Evolutionary conservation across 2,797 vertebrate species (phyloP).

Genomic region (Cyprinodon diabolis): DNA sequence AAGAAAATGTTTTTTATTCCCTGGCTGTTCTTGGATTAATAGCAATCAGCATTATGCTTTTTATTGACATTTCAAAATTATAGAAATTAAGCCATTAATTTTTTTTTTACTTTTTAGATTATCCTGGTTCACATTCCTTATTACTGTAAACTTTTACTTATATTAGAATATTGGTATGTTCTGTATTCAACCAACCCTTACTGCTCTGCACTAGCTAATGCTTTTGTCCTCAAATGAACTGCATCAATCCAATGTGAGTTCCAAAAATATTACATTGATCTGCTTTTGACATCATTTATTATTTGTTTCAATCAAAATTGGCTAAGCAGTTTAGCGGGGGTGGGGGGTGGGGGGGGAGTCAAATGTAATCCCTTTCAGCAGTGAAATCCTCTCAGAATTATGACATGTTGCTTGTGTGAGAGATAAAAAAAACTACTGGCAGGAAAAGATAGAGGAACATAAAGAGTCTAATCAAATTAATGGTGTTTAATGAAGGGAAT

Average conservation of each 20-base stretch:
- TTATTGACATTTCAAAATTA: too few species aligned
- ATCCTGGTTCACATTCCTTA: too few species aligned
- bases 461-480: neutral
- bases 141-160: too few species aligned
- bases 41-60: too few species aligned
- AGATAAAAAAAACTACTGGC: conserved; percentile 39
- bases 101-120: too few species aligned
- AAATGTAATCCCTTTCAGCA: conserved; percentile 74
- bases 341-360: conserved; percentile 27
- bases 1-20: too few species aligned
- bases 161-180: too few species aligned
- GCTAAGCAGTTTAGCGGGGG: conserved; percentile 67
- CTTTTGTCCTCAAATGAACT: conserved; percentile 22
- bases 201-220: neutral
- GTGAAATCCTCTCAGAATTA: conserved; percentile 77
- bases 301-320: conserved; percentile 57
- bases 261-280: conserved; percentile 54
- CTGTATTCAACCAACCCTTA: too few species aligned
- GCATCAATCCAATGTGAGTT: conserved; percentile 15
- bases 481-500: neutral
- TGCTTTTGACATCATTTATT: conserved; percentile 23
- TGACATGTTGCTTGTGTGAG: conserved; percentile 55
- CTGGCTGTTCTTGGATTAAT: too few species aligned
- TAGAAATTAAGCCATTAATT: too few species aligned
- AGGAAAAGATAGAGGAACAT: neutral